Percentiles rank a stretch among this genome's conserved stretches.
phyloP scores from a whole-genome alignment of 2,113 vertebrate genomes.

The Bos javanicus region DNA sequence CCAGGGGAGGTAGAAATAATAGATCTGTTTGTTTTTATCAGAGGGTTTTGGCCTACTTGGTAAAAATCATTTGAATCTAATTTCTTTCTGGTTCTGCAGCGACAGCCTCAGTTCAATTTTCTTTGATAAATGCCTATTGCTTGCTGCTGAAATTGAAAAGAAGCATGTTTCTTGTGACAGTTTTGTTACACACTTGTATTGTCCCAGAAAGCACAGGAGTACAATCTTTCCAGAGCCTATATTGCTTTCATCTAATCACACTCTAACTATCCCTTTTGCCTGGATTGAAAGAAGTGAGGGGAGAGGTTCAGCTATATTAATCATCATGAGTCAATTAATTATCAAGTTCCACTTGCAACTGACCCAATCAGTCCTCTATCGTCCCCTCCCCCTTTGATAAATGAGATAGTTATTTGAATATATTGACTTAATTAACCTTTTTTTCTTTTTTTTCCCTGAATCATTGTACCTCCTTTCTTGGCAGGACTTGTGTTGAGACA shows the following conservation, averaged over 20 bases:
- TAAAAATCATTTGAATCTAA: not conserved
- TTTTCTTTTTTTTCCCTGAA: not conserved
- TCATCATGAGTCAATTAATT: not conserved
- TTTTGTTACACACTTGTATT: not conserved
- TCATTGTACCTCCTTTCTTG: not conserved
- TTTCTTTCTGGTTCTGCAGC: not conserved
- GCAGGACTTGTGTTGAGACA: not conserved
- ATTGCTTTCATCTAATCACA: not conserved
- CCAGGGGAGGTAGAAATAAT: not conserved
- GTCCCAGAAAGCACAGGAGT: not conserved
- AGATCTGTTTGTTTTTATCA: not conserved
- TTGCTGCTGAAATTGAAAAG: not conserved
- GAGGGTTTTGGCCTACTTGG: not conserved
- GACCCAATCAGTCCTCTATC: not conserved
- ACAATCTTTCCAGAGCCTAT: not conserved
- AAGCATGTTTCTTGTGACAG: not conserved
- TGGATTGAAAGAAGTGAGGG: not conserved
- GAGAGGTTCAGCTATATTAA: not conserved
- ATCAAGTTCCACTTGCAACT: not conserved
- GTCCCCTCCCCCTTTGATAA: not conserved
- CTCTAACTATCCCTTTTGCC: not conserved
- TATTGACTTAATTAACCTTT: not conserved
- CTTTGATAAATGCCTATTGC: not conserved
- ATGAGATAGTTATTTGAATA: not conserved
- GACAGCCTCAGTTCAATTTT: not conserved